phyloP scores from a whole-genome alignment of 2,113 vertebrate genomes.

The Aegotheles bennettii region DNA sequence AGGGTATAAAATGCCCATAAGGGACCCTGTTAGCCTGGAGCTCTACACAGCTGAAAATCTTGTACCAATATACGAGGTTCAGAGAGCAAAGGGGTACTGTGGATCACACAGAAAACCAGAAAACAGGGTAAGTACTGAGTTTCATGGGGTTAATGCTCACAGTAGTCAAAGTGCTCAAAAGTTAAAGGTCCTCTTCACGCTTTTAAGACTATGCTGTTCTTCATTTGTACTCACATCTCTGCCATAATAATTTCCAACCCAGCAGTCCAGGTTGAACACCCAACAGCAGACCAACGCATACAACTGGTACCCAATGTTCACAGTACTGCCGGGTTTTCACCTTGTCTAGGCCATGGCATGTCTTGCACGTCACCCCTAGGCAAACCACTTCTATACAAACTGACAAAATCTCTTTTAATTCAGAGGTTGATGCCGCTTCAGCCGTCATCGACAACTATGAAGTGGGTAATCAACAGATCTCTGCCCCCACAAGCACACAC shows the following conservation, averaged over 20 bases:
- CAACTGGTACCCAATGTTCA: neutral
- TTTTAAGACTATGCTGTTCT: neutral
- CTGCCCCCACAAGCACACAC: neutral
- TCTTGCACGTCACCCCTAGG: neutral
- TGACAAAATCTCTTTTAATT: conserved; percentile 9
- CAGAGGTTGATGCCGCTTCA: neutral
- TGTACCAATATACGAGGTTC: neutral
- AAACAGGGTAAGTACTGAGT: neutral
- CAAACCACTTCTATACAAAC: neutral
- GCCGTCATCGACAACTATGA: conserved; percentile 15
- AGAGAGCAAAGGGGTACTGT: neutral
- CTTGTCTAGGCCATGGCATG: neutral
- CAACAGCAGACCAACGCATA: neutral
- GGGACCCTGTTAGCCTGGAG: neutral
- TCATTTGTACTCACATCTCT: neutral
- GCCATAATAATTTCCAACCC: neutral
- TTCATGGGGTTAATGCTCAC: neutral
- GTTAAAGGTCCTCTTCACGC: neutral
- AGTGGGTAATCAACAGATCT: neutral
- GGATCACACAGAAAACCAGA: neutral
- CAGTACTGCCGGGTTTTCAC: neutral
- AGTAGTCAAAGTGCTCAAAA: neutral
- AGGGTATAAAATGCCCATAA: neutral
- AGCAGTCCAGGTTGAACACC: neutral
- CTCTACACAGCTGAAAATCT: conserved; percentile 21